These are phyloP conservation scores for Portunus trituberculatus DNA, from an alignment of 1,140 invertebrate genomes.

Conservation along the genomic window DNA sequence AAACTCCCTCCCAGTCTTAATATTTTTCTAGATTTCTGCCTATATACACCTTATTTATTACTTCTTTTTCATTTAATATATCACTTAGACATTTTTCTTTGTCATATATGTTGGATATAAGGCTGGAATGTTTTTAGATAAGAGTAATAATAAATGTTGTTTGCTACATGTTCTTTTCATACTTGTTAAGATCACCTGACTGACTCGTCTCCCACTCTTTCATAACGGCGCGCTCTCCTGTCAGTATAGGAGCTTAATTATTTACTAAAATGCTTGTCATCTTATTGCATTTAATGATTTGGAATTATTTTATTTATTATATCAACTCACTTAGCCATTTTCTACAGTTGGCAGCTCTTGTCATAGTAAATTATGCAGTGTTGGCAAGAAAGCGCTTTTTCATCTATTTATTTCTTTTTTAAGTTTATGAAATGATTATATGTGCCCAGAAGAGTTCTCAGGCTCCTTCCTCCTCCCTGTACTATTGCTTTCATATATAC, in stretches of 20 bases:
- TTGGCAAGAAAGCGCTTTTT: neutral
- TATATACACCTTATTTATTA: neutral
- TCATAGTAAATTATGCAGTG: neutral
- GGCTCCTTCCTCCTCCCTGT: too few relatives aligned
- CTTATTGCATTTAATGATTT: neutral
- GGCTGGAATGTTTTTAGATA: too few relatives aligned
- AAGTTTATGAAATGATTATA: neutral
- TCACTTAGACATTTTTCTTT: neutral
- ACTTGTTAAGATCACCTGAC: neutral
- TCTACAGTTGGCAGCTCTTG: too few relatives aligned
- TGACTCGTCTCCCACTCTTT: too few relatives aligned
- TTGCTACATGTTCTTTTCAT: neutral
- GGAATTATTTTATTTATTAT: neutral
- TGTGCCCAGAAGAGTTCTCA: too few relatives aligned
- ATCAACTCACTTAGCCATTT: neutral
- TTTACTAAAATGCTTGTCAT: neutral
- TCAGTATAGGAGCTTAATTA: neutral
- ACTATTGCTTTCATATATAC: too few relatives aligned
- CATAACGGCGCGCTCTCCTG: neutral
- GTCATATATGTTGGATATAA: too few relatives aligned
- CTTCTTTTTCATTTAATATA: neutral
- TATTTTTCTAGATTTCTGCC: neutral
- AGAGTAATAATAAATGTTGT: neutral
- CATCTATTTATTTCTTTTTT: neutral
- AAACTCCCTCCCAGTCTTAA: neutral